Conservation (phyloP, 2,888 invertebrate species). For the Conus canariensis region DNA sequence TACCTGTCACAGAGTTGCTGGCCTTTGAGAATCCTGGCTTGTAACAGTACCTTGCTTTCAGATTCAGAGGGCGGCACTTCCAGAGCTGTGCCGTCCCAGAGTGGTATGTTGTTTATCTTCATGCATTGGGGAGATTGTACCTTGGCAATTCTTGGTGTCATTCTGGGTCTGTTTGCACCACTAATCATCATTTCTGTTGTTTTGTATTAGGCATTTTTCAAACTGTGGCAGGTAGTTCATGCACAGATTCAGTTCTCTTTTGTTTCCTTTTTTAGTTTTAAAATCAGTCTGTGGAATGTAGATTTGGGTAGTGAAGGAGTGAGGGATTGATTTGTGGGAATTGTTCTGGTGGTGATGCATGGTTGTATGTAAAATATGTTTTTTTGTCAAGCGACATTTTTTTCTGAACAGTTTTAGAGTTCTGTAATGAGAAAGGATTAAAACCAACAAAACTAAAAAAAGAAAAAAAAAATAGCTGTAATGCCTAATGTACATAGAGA, state of each 20-base stretch:
- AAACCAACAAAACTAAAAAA: too few species aligned
- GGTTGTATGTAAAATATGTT: too few species aligned
- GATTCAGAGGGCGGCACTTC: neutral
- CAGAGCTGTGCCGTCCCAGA: neutral
- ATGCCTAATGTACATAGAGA: too few species aligned
- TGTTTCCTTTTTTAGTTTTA: neutral
- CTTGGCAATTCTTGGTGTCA: too few species aligned
- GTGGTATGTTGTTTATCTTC: neutral
- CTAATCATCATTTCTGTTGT: neutral
- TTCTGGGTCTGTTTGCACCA: neutral
- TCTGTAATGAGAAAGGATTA: too few species aligned
- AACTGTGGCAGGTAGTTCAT: neutral
- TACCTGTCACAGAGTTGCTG: neutral
- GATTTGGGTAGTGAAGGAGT: neutral
- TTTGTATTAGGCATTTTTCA: too few species aligned
- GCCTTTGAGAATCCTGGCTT: neutral
- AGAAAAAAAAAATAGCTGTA: too few species aligned
- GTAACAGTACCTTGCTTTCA: neutral
- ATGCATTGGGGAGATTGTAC: neutral
- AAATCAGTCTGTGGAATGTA: too few species aligned
- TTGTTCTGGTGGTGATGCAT: too few species aligned
- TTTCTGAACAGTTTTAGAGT: too few species aligned
- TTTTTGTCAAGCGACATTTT: too few species aligned
- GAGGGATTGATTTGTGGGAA: too few species aligned
- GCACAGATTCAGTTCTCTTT: neutral